These are phyloP conservation scores for Ormyrus thymus DNA, from an alignment of 2,888 invertebrate genomes.

Conservation along the genomic window DNA sequence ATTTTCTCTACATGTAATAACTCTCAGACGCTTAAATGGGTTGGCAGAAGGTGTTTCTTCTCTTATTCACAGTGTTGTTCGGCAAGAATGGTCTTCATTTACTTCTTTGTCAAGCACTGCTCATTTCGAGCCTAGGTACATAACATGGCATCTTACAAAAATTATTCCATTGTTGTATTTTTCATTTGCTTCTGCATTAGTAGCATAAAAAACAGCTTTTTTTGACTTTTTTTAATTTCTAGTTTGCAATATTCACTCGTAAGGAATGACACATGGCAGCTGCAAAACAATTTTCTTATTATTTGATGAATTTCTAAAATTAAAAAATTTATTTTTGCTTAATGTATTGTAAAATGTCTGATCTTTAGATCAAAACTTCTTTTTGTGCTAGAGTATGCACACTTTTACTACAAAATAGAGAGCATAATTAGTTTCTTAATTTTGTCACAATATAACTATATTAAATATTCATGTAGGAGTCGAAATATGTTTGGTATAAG, in stretches of 20 bases:
- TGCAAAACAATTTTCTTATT: neutral
- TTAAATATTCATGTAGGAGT: slow-evolving; percentile 76
- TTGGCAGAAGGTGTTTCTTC: slow-evolving; percentile 83
- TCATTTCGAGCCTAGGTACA: slow-evolving; percentile 81
- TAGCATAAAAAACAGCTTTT: neutral
- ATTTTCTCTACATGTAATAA: slow-evolving; percentile 34
- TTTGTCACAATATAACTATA: neutral
- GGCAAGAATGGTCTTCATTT: slow-evolving; percentile 78
- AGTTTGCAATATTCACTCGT: neutral
- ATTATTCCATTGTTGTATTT: slow-evolving; percentile 27
- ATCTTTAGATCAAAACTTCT: neutral
- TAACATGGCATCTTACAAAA: slow-evolving; percentile 35
- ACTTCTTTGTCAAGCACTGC: slow-evolving; percentile 65
- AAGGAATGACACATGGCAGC: neutral
- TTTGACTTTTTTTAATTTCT: slow-evolving; percentile 2
- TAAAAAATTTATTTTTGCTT: neutral
- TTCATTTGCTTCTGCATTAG: slow-evolving; percentile 28
- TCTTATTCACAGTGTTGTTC: slow-evolving; percentile 82
- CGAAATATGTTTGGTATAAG: slow-evolving; percentile 85
- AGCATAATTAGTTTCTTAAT: neutral
- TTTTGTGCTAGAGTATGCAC: slow-evolving; percentile 1
- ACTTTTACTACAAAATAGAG: neutral
- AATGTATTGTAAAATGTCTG: too few relatives aligned
- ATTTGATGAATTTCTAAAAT: neutral
- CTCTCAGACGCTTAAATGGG: slow-evolving; percentile 81